These are phyloP conservation scores for Tanypteryx hageni DNA, from an alignment of 2,888 invertebrate species.

Conservation along the genomic window DNA sequence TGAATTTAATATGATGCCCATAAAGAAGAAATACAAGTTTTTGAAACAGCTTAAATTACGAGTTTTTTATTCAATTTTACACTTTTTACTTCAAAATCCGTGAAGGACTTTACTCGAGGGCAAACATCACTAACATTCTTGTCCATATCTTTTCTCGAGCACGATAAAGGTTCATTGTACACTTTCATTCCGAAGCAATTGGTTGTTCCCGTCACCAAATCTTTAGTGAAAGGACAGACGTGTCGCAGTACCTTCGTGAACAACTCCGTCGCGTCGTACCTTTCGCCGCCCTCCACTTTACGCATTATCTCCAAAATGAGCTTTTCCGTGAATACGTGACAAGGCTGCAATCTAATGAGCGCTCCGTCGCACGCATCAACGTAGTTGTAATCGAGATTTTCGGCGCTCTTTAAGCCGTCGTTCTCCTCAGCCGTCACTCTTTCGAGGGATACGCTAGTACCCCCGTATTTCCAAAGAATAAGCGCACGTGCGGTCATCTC, in stretches of 20 bases:
- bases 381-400: background rate
- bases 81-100: background rate
- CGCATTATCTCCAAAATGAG: background rate
- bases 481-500: constrained; percentile 44
- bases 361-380: constrained; percentile 26
- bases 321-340: constrained; percentile 36
- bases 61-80: background rate
- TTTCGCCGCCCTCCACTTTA: background rate
- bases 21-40: background rate
- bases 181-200: background rate
- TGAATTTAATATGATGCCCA: no score
- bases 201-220: background rate
- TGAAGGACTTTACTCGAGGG: background rate
- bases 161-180: background rate
- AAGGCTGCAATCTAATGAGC: constrained; percentile 13
- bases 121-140: background rate
- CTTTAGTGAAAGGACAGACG: background rate
- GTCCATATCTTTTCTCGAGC: background rate
- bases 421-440: background rate
- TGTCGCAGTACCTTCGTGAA: background rate
- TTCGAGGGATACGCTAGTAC: constrained; percentile 33
- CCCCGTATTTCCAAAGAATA: constrained; percentile 58
- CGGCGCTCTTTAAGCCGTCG: background rate
- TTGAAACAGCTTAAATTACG: background rate
- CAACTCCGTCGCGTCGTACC: background rate